phyloP scores from a whole-genome alignment of 1,140 invertebrate genomes.

The Drosophila obscura region DNA sequence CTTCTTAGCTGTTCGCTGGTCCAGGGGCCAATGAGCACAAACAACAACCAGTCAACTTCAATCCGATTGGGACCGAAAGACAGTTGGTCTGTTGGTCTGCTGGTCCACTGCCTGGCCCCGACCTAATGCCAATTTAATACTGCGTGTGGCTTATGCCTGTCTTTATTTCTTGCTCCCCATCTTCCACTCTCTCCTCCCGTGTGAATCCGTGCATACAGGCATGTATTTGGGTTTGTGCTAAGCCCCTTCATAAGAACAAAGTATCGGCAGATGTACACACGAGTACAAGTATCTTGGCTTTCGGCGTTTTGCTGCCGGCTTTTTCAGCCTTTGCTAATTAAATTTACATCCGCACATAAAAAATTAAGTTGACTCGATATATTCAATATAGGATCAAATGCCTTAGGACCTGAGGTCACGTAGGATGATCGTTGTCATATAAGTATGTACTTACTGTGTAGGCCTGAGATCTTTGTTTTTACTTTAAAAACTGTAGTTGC shows the following conservation, averaged over 20 bases:
- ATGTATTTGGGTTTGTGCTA: slow-evolving; percentile 33
- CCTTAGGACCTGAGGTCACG: too few species aligned
- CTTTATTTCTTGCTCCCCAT: not conserved
- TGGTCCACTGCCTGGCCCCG: slow-evolving; percentile 38
- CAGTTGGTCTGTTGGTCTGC: slow-evolving; percentile 22
- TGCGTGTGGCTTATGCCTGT: slow-evolving; percentile 57
- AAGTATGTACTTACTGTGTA: too few species aligned
- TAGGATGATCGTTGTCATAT: too few species aligned
- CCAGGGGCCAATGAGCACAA: not conserved
- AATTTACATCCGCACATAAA: slow-evolving; percentile 50
- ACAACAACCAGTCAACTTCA: slow-evolving; percentile 44
- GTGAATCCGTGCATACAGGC: slow-evolving; percentile 13
- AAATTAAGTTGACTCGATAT: not conserved
- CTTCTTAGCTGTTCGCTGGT: not conserved
- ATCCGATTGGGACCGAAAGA: slow-evolving; percentile 42
- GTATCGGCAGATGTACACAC: slow-evolving; percentile 54
- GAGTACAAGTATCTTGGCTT: too few species aligned
- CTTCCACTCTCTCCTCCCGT: not conserved
- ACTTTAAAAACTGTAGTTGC: too few species aligned
- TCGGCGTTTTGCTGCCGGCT: not conserved
- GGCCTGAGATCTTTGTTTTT: too few species aligned
- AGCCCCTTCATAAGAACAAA: slow-evolving; percentile 35
- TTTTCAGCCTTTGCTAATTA: slow-evolving; percentile 49
- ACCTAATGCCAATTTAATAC: slow-evolving; percentile 74
- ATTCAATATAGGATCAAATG: not conserved